These are phyloP conservation scores for Augochlorella aurata DNA, from an alignment of 2,888 invertebrate species.

Conservation along the genomic window DNA sequence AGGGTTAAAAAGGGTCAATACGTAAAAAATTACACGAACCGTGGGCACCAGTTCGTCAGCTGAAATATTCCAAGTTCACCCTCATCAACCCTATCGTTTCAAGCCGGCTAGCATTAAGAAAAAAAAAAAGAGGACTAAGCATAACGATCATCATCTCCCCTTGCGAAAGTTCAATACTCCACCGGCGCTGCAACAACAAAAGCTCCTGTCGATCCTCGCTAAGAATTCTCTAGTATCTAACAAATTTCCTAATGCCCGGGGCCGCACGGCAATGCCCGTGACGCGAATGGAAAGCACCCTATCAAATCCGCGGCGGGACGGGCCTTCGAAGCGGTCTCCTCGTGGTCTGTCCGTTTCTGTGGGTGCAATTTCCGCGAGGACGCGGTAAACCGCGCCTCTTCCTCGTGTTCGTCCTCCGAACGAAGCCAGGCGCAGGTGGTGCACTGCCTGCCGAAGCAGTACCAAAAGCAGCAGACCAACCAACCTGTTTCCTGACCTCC, in stretches of 20 bases:
- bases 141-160: not conserved
- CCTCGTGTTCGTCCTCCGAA: conserved; percentile 66
- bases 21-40: no score
- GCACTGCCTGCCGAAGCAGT: conserved; percentile 46
- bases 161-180: not conserved
- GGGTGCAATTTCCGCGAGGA: conserved; percentile 46
- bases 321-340: conserved; percentile 44
- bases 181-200: not conserved
- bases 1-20: no score
- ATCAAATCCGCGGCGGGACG: conserved; percentile 54
- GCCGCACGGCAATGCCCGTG: not conserved
- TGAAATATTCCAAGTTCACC: not conserved
- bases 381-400: conserved; percentile 54
- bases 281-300: conserved; percentile 56
- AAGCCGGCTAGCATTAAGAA: not conserved
- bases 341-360: conserved; percentile 48
- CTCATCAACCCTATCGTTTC: not conserved
- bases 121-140: not conserved
- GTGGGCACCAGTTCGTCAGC: not conserved
- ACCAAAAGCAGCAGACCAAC: conserved; percentile 68
- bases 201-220: not conserved
- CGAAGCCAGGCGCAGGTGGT: conserved; percentile 53
- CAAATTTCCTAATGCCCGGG: not conserved
- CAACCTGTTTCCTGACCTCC: conserved; percentile 81
- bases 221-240: not conserved